These are phyloP conservation scores for Plemyria rubiginata DNA, from an alignment of 2,888 invertebrate species.

Conservation along the genomic window DNA sequence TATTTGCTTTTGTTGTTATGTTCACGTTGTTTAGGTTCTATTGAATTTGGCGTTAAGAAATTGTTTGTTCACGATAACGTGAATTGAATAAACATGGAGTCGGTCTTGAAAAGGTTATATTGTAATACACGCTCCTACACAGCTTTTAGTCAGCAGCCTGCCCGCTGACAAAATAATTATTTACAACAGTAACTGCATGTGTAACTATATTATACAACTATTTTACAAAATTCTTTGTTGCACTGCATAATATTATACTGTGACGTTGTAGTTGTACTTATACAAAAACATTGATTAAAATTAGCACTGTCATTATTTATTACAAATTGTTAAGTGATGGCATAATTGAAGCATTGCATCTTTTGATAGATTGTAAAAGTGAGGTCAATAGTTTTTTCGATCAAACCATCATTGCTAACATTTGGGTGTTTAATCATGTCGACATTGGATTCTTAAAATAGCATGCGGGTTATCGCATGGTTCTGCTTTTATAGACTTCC, in stretches of 20 bases:
- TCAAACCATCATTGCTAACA: neutral
- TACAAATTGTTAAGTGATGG: too few species aligned
- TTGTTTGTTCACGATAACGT: conserved; percentile 21
- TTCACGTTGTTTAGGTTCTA: conserved; percentile 28
- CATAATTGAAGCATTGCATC: too few species aligned
- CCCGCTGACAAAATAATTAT: too few species aligned
- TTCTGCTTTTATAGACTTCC: conserved; percentile 36
- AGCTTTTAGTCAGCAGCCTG: neutral
- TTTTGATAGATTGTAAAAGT: neutral
- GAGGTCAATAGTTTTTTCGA: neutral
- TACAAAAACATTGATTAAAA: too few species aligned
- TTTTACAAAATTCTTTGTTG: too few species aligned
- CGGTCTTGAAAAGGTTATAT: neutral
- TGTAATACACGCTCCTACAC: neutral
- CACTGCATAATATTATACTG: too few species aligned
- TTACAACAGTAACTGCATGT: too few species aligned
- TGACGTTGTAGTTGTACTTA: too few species aligned
- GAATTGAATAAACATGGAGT: conserved; percentile 9
- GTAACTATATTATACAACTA: too few species aligned
- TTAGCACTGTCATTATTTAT: too few species aligned
- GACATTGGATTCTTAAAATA: conserved; percentile 45
- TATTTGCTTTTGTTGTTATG: conserved; percentile 34
- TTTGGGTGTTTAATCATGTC: conserved; percentile 30
- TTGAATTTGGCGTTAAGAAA: conserved; percentile 28
- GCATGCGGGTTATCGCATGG: conserved; percentile 38